Base-by-base conservation (phyloP, 2,113 vertebrate species). In the Centropristis striata region DNA sequence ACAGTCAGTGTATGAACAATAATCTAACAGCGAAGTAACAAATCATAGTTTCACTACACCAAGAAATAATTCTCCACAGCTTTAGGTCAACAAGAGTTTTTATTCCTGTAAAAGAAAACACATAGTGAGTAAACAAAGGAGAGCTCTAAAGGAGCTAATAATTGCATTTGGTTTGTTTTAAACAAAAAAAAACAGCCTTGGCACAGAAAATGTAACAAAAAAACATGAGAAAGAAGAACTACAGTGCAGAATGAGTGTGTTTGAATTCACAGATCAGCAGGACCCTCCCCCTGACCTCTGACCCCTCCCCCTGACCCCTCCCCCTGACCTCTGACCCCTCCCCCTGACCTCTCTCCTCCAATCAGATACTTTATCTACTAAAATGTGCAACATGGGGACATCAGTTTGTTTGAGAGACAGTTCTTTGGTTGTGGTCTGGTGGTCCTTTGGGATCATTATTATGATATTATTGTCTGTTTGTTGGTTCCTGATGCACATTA, bases 211-310 rank as follows among this genome's bases (percentile, higher is more conserved):
- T 1, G 1, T 0, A 51, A 68, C 28, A 54, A 36, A 69, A 86
- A 0, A 65, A 36, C 76, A 73, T 32, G 41, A 55, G 57, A 75
- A 87, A 85, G 18, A 54, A 47, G 46, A 68, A 47, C 69, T 89
- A 94, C 94, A 95, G 94, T 95, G 94, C 95, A 93, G 90, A 88
- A 71, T 77, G 78, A 88, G 51, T 86, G 69, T 84, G 39, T 57
- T 82, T 85, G 68, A 77, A 77, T 90, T 91, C 90, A 92, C 86
- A 87, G 80, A 89, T 88, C 78, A 86, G 84, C 92, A 91, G 89
- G 92, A 73, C 79, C 32, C 32, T 32, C 32, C 32, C 32, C n/a
- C n/a, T n/a, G n/a, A 77, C 47, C 61, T 59, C 70, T 64, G 46
- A 21, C 36, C 39, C 44, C 53, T 20, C 64, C 64, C 32, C n/a